Conservation (phyloP, 2,797 vertebrate genomes). For the Micropoecilia bifurca region DNA sequence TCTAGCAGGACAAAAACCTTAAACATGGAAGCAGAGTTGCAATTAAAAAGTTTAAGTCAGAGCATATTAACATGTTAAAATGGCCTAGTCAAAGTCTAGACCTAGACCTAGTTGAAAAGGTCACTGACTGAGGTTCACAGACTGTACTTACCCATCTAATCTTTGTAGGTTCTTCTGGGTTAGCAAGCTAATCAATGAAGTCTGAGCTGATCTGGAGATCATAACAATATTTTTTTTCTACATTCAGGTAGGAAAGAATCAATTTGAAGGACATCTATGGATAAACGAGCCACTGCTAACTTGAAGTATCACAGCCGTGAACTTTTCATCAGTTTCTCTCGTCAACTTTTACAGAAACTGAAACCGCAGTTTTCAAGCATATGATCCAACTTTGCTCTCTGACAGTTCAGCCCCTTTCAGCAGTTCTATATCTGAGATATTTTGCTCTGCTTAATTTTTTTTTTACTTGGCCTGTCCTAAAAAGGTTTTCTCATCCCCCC, state of each 20-base stretch:
- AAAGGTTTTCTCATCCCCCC: slow-evolving; percentile 56
- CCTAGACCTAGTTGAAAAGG: neutral
- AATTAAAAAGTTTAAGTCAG: neutral
- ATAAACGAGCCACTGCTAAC: neutral
- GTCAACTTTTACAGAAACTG: neutral
- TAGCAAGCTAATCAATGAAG: slow-evolving; percentile 68
- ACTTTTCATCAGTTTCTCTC: neutral
- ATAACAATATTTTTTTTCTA: too few species aligned
- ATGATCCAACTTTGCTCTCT: neutral
- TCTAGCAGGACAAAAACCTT: neutral
- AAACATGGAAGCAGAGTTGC: neutral
- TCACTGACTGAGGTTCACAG: too few species aligned
- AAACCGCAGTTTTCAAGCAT: neutral
- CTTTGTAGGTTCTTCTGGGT: neutral
- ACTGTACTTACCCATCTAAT: too few species aligned
- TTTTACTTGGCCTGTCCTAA: slow-evolving; percentile 57
- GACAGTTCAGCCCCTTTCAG: slow-evolving; percentile 35
- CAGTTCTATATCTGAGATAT: slow-evolving; percentile 54
- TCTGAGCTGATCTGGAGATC: slow-evolving; percentile 29
- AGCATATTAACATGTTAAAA: neutral
- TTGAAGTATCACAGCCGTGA: neutral
- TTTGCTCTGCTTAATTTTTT: slow-evolving; percentile 25
- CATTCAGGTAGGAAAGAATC: neutral
- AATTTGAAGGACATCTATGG: neutral
- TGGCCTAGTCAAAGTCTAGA: neutral